These are phyloP conservation scores for Salvator merianae DNA, from an alignment of 2,113 vertebrate species.

Conservation along the genomic window DNA sequence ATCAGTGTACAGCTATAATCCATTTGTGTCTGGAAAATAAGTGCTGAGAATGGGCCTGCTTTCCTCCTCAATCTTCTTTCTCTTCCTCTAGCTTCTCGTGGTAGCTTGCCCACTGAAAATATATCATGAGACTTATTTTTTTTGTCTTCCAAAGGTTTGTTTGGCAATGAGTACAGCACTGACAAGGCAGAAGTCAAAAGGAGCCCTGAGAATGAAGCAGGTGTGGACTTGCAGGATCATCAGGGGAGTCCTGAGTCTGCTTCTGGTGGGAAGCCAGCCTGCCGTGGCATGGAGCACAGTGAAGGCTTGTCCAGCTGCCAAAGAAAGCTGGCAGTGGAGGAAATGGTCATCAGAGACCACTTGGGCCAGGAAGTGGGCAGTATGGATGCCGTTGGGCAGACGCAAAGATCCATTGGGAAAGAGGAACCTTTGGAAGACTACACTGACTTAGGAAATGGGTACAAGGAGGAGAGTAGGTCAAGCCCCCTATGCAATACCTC, in stretches of 20 bases:
- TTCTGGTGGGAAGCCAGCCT: neutral
- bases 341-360: slow-evolving; percentile 48
- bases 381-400: slow-evolving; percentile 35
- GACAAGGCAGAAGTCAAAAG: neutral
- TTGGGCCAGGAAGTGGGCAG: slow-evolving; percentile 40
- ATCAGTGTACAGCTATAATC: neutral
- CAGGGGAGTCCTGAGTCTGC: neutral
- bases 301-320: neutral
- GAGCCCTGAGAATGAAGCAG: neutral
- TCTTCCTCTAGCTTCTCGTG: too few species aligned
- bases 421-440: neutral
- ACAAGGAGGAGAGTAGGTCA: neutral
- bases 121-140: neutral
- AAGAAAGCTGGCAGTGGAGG: slow-evolving; percentile 51
- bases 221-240: neutral
- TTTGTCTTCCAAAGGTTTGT: slow-evolving; percentile 9
- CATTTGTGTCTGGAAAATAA: neutral
- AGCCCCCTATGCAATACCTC: too few species aligned
- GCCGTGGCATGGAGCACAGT: neutral
- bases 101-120: neutral
- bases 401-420: slow-evolving; percentile 7
- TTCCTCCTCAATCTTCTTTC: neutral
- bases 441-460: neutral
- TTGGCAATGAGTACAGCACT: neutral
- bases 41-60: neutral